A percentile compares a stretch with the other conserved stretches of the same genome.
phyloP scores from a whole-genome alignment of 2,888 invertebrate species.

The Ephialtes manifestator region DNA sequence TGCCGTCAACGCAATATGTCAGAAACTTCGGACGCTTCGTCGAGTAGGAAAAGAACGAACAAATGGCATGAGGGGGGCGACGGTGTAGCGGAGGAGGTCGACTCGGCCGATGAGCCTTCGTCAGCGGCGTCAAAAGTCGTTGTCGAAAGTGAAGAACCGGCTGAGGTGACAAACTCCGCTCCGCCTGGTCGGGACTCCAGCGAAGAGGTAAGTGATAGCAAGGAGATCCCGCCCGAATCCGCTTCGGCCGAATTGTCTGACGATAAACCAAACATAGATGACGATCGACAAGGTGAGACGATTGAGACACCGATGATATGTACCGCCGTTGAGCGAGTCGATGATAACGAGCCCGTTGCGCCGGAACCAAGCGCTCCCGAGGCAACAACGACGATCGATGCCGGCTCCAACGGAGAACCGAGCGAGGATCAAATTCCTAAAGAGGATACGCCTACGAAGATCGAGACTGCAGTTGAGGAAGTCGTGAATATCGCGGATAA shows the following conservation, averaged over 20 bases:
- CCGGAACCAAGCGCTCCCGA: constrained; percentile 50
- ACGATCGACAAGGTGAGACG: constrained; percentile 77
- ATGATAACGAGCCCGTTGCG: constrained; percentile 38
- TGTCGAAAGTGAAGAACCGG: constrained; percentile 72
- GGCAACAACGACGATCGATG: constrained; percentile 39
- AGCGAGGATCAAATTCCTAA: constrained; percentile 47
- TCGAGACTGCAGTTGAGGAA: constrained; percentile 59
- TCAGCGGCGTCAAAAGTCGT: constrained; percentile 74
- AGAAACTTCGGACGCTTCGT: constrained; percentile 82
- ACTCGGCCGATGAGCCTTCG: constrained; percentile 83
- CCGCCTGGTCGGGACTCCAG: constrained; percentile 84
- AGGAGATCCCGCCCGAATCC: constrained; percentile 85
- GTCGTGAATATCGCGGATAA: constrained; percentile 66
- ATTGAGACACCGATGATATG: constrained; percentile 69
- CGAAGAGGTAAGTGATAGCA: constrained; percentile 86
- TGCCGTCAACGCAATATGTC: constrained; percentile 87
- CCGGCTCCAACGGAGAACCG: constrained; percentile 47
- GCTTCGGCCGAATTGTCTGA: constrained; percentile 85
- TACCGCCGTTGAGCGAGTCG: constrained; percentile 63
- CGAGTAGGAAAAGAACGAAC: constrained; percentile 82
- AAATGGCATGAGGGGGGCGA: constrained; percentile 82
- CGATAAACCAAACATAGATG: constrained; percentile 85
- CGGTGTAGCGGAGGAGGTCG: constrained; percentile 84
- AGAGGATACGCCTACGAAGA: constrained; percentile 26
- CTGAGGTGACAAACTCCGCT: constrained; percentile 79